phyloP scores from a whole-genome alignment of 2,888 invertebrate genomes.

The Pseudoips prasinana region DNA sequence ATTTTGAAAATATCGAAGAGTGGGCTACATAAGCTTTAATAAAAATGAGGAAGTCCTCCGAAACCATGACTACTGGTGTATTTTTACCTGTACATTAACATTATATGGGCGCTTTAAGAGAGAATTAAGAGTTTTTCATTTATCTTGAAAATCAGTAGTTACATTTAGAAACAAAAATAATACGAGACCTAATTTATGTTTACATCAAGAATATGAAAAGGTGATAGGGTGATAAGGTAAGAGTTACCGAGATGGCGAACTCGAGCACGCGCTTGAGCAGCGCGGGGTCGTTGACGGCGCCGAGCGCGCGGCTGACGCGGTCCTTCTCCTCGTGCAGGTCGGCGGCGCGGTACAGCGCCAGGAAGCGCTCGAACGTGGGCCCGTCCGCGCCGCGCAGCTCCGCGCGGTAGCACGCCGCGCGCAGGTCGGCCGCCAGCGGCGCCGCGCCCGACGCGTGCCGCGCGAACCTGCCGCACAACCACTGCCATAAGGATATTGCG shows the following conservation, averaged over 20 bases:
- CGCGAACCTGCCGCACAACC: conserved; percentile 71
- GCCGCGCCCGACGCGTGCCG: conserved; percentile 84
- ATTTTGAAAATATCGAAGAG: too few relatives aligned
- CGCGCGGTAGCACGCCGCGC: conserved; percentile 93
- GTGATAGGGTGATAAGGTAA: too few relatives aligned
- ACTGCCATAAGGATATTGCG: not conserved
- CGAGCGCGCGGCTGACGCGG: conserved; percentile 92
- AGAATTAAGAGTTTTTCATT: too few relatives aligned
- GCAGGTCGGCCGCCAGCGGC: conserved; percentile 91
- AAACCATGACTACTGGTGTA: too few relatives aligned
- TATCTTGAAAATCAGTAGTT: too few relatives aligned
- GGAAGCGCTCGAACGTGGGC: conserved; percentile 87
- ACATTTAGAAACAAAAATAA: too few relatives aligned
- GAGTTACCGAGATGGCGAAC: conserved; percentile 91
- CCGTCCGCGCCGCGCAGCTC: conserved; percentile 88
- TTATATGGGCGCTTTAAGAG: too few relatives aligned
- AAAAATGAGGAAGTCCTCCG: too few relatives aligned
- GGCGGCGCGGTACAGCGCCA: conserved; percentile 90
- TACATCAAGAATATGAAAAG: too few relatives aligned
- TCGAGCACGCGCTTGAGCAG: conserved; percentile 88
- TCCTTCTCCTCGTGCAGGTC: conserved; percentile 97
- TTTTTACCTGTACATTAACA: too few relatives aligned
- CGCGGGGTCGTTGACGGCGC: conserved; percentile 87
- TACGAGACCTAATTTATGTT: too few relatives aligned
- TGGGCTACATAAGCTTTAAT: too few relatives aligned